Evolutionary conservation across 2,113 vertebrate species (phyloP).

Genomic region (Puffinus mauretanicus): DNA sequence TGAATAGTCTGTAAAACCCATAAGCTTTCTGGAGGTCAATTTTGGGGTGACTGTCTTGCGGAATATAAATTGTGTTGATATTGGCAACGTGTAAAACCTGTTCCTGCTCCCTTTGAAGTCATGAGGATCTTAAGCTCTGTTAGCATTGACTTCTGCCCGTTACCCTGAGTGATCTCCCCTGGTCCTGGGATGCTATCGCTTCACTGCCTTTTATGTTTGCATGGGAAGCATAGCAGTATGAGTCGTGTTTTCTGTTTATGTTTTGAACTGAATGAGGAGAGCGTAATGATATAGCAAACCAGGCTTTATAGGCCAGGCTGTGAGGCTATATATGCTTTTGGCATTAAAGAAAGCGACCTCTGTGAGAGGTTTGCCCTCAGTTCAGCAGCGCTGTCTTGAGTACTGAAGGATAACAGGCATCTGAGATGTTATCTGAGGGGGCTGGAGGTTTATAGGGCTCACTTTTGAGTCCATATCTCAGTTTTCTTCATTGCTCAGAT

Average conservation of each 20-base stretch:
- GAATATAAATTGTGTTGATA: not conserved
- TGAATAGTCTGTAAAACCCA: not conserved
- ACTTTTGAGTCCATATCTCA: rapidly evolving
- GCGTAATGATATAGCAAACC: rapidly evolving
- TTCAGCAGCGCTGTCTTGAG: rapidly evolving
- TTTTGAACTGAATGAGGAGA: not conserved
- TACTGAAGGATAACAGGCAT: rapidly evolving
- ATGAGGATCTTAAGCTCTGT: not conserved
- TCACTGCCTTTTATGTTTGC: rapidly evolving
- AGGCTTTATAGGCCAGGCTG: rapidly evolving
- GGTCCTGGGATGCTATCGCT: rapidly evolving
- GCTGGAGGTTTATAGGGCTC: not conserved
- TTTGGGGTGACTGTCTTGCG: not conserved
- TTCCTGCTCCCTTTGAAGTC: not conserved
- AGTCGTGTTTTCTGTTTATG: rapidly evolving
- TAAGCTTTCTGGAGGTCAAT: not conserved
- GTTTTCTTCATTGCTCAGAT: not conserved
- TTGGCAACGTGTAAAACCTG: not conserved
- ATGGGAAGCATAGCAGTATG: rapidly evolving
- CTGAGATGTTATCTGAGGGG: not conserved
- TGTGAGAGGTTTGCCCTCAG: rapidly evolving
- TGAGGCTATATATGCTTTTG: not conserved
- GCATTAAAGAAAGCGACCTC: not conserved
- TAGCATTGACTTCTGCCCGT: rapidly evolving
- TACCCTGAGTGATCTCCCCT: rapidly evolving